phyloP scores from a whole-genome alignment of 2,888 invertebrate species.

The Lithophane socia region DNA sequence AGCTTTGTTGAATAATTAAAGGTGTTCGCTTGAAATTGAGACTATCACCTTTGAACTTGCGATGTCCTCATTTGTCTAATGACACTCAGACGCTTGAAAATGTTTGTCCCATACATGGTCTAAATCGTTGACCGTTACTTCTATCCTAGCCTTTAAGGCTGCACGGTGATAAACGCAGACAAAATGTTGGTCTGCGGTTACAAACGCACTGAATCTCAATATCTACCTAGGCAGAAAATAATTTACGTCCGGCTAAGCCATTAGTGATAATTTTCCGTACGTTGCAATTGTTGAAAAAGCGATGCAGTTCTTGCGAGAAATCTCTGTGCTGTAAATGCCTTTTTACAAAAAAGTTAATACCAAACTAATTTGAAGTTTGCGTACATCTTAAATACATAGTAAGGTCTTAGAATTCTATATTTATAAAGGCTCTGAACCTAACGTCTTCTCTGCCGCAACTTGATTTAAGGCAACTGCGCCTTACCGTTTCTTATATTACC shows the following conservation, averaged over 20 bases:
- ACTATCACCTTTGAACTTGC: slow-evolving; percentile 19
- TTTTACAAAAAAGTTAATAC: neutral
- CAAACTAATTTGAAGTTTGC: neutral
- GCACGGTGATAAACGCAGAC: slow-evolving; percentile 29
- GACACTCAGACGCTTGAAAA: slow-evolving; percentile 24
- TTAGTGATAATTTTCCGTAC: slow-evolving; percentile 42
- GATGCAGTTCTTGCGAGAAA: slow-evolving; percentile 6
- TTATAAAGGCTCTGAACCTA: slow-evolving; percentile 42
- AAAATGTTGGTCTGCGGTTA: slow-evolving; percentile 50
- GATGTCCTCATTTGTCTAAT: slow-evolving; percentile 45
- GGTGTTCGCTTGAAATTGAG: slow-evolving; percentile 19
- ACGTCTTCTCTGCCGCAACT: slow-evolving; percentile 25
- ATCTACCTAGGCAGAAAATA: slow-evolving; percentile 49
- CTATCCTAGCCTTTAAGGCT: slow-evolving; percentile 16
- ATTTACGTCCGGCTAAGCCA: slow-evolving; percentile 29
- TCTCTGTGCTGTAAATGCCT: neutral
- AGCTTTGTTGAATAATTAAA: slow-evolving; percentile 42
- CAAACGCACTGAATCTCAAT: slow-evolving; percentile 31
- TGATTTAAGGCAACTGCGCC: slow-evolving; percentile 29
- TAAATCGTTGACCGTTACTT: slow-evolving; percentile 28
- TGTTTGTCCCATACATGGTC: slow-evolving; percentile 13
- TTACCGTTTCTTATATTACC: slow-evolving; percentile 45
- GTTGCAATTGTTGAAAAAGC: slow-evolving; percentile 33
- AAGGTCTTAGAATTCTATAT: neutral
- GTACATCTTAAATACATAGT: slow-evolving; percentile 6